Conservation (phyloP, 2,797 vertebrate genomes). For the Acanthurus tractus region DNA sequence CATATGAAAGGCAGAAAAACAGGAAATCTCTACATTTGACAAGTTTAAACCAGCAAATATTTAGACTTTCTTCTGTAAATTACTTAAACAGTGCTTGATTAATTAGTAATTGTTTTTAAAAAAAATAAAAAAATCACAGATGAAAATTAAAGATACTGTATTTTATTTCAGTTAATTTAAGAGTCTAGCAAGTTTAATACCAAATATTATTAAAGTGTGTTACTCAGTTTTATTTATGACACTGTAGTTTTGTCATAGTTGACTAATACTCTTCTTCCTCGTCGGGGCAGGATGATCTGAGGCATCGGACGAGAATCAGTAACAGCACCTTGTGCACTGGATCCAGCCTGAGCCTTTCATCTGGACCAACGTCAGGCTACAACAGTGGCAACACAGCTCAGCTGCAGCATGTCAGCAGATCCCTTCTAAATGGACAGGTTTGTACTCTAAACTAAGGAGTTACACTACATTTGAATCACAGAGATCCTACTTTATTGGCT, state of each 20-base stretch:
- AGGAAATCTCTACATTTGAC: background rate
- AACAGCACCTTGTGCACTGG: conserved; percentile 92
- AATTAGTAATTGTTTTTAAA: no score
- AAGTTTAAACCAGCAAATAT: no score
- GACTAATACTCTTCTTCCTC: background rate
- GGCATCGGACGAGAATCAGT: conserved; percentile 88
- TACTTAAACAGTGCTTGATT: no score
- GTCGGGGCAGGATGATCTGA: conserved; percentile 88
- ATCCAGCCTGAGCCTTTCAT: conserved; percentile 94
- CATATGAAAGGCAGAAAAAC: background rate
- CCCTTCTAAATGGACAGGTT: conserved; percentile 71
- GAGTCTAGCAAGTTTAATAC: background rate
- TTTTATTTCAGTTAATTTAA: no score
- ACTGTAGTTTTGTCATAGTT: background rate
- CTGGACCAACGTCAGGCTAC: conserved; percentile 95
- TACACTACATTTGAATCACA: no score
- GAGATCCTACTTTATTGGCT: no score
- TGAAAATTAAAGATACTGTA: no score
- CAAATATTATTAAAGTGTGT: background rate
- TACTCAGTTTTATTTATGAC: background rate
- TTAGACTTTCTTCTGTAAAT: no score
- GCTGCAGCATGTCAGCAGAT: conserved; percentile 63
- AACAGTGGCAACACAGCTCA: conserved; percentile 90
- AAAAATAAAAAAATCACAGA: no score
- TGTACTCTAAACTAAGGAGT: background rate